Evolutionary conservation across 1,140 invertebrate genomes (phyloP).

Genomic region (Philopotamus ludificatus): DNA sequence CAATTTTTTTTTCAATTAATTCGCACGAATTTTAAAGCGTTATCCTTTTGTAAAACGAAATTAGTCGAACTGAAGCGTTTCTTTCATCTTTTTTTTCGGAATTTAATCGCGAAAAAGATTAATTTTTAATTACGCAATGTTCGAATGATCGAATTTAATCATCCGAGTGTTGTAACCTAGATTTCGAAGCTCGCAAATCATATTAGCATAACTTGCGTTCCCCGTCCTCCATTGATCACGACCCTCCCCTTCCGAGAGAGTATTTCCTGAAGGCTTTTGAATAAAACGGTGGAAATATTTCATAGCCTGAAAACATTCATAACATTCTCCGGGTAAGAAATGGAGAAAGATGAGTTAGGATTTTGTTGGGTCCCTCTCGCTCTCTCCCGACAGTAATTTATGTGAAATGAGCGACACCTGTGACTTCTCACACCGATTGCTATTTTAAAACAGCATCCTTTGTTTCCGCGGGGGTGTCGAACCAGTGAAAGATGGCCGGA

Average conservation of each 20-base stretch:
- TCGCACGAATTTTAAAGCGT: too few species aligned
- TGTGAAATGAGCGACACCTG: slow-evolving; percentile 26
- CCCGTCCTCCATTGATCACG: too few species aligned
- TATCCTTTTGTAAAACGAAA: too few species aligned
- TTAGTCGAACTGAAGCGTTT: too few species aligned
- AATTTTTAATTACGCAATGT: too few species aligned
- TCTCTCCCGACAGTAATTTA: slow-evolving; percentile 26
- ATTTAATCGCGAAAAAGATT: too few species aligned
- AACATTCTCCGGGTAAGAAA: not conserved
- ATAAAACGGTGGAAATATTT: not conserved
- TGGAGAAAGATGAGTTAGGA: not conserved
- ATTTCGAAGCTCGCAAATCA: too few species aligned
- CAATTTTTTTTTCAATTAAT: not conserved
- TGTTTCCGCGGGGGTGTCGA: not conserved
- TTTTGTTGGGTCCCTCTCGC: not conserved
- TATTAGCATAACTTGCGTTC: too few species aligned
- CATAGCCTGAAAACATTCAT: not conserved
- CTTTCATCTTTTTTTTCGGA: too few species aligned
- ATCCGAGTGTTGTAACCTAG: too few species aligned
- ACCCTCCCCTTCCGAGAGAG: not conserved
- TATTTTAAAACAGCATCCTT: too few species aligned
- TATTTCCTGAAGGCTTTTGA: not conserved
- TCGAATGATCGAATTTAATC: too few species aligned
- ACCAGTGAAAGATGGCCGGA: not conserved
- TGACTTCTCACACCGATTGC: slow-evolving; percentile 1